phyloP scores from a whole-genome alignment of 2,113 vertebrate genomes.

The Prolemur simus region DNA sequence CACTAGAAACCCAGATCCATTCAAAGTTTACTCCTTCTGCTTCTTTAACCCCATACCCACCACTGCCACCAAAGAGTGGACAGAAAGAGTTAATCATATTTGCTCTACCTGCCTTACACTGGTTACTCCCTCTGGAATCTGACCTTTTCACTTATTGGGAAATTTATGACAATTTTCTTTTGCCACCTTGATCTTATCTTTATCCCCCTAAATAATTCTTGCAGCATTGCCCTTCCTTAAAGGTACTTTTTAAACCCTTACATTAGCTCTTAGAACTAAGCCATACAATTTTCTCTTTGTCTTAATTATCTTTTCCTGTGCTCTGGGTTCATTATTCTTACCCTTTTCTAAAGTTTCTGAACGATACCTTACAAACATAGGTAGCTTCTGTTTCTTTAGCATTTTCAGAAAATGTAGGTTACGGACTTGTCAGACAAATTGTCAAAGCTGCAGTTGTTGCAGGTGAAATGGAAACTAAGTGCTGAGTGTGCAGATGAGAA shows the following conservation, averaged over 20 bases:
- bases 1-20: neutral
- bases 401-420: conserved; percentile 56
- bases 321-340: neutral
- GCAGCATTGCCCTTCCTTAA: neutral
- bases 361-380: neutral
- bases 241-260: neutral
- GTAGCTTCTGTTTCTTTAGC: neutral
- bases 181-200: neutral
- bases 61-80: neutral
- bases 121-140: neutral
- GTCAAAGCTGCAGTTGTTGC: conserved; percentile 45
- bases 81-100: neutral
- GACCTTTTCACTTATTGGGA: conserved; percentile 28
- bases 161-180: neutral
- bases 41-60: neutral
- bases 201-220: neutral
- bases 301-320: neutral
- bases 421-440: neutral
- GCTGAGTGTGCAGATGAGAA: conserved; percentile 11
- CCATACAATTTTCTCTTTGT: neutral
- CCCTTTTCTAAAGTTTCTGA: neutral
- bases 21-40: neutral
- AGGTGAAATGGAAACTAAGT: conserved; percentile 29
- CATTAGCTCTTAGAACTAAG: neutral
- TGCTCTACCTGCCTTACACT: neutral